These are phyloP conservation scores for Rotaria socialis DNA, from an alignment of 2,888 invertebrate genomes.

Conservation along the genomic window DNA sequence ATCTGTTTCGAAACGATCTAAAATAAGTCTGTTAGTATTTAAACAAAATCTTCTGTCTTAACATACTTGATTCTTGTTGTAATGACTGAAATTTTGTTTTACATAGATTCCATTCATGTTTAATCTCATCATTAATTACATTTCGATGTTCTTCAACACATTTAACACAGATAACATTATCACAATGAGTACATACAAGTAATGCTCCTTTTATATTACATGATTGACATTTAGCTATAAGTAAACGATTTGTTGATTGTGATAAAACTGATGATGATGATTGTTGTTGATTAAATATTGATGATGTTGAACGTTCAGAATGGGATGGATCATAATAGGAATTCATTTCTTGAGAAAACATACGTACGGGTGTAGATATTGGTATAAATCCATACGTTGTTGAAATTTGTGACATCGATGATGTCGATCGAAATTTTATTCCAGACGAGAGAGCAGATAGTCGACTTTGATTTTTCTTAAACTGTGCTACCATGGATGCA, in stretches of 20 bases:
- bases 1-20: neutral
- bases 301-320: neutral
- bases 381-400: neutral
- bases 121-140: neutral
- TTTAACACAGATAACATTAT: neutral
- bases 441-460: neutral
- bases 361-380: neutral
- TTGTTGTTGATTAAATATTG: neutral
- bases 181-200: slow-evolving; percentile 27
- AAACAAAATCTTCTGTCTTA: no score
- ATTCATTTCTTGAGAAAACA: neutral
- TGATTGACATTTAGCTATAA: slow-evolving; percentile 11
- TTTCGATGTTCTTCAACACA: neutral
- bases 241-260: neutral
- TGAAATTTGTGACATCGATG: neutral
- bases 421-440: neutral
- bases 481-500: neutral
- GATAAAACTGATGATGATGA: neutral
- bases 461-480: neutral
- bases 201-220: slow-evolving; percentile 4
- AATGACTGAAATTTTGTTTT: neutral
- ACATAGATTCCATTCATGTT: neutral
- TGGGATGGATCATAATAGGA: neutral
- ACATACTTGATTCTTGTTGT: neutral
- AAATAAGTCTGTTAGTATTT: no score